Conservation (phyloP, 92 coral and sea anemone genomes). For the Zoanthus sociatus region DNA sequence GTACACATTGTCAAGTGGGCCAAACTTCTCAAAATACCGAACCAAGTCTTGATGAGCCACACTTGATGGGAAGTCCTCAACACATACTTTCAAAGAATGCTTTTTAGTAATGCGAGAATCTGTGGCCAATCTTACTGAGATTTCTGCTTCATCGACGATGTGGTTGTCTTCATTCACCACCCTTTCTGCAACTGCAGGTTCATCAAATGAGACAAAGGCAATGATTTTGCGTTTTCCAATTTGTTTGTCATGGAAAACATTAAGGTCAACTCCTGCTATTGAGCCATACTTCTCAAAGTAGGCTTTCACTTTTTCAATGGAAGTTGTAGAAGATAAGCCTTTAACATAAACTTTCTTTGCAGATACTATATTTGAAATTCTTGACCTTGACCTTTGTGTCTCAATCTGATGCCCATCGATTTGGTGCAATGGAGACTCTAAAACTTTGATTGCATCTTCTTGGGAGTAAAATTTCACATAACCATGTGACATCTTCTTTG, state of each 20-base stretch:
- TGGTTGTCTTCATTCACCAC: constrained; percentile 40
- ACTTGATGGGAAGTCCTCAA: constrained; percentile 26
- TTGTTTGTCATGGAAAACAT: constrained; percentile 43
- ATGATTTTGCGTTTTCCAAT: constrained; percentile 10
- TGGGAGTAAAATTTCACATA: constrained; percentile 56
- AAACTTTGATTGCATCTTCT: constrained; percentile 64
- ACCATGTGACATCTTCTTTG: constrained; percentile 51
- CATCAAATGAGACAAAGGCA: constrained; percentile 57
- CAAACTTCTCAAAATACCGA: constrained; percentile 44
- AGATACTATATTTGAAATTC: constrained; percentile 31
- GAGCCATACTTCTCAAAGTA: constrained; percentile 66
- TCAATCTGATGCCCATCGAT: constrained; percentile 28
- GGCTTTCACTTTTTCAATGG: constrained; percentile 59
- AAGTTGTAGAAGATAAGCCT: constrained; percentile 51
- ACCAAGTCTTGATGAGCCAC: constrained; percentile 18
- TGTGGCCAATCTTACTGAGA: constrained; percentile 41
- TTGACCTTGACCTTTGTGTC: constrained; percentile 22
- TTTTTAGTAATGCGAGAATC: constrained; percentile 43
- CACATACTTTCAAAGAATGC: constrained; percentile 34
- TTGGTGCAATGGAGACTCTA: constrained; percentile 54
- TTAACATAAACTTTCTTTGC: constrained; percentile 62
- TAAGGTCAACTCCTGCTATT: constrained; percentile 61
- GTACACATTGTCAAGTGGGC: constrained; percentile 28
- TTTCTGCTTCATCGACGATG: constrained; percentile 38
- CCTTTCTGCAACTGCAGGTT: constrained; percentile 43